Evolutionary conservation across 2,888 invertebrate species (phyloP).

Genomic region (Athrips mouffetella): DNA sequence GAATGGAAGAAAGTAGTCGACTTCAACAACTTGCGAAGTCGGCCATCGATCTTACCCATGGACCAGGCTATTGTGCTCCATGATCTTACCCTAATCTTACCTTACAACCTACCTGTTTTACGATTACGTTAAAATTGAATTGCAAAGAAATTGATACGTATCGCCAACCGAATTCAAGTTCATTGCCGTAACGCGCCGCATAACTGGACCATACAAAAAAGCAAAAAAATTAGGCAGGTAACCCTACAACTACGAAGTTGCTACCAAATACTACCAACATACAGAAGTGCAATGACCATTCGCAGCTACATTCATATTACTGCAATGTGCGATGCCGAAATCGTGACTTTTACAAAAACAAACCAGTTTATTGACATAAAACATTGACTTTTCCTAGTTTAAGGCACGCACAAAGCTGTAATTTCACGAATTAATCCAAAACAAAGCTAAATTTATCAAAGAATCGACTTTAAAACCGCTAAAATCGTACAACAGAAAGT

Average conservation of each 20-base stretch:
- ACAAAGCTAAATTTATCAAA: constrained; percentile 44
- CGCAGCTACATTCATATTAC: constrained; percentile 36
- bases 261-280: constrained; percentile 30
- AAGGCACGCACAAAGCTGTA: constrained; percentile 55
- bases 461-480: constrained; percentile 41
- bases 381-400: constrained; percentile 39
- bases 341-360: constrained; percentile 66
- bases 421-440: constrained; percentile 50
- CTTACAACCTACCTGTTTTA: no score
- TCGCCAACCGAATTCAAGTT: constrained; percentile 31
- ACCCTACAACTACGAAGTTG: constrained; percentile 43
- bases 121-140: no score
- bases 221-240: constrained; percentile 35
- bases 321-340: constrained; percentile 13
- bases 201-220: constrained; percentile 13
- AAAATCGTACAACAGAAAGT: constrained; percentile 43
- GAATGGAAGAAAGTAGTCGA: no score
- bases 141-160: not conserved
- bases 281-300: constrained; percentile 31
- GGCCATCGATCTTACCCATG: no score
- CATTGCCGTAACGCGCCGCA: constrained; percentile 30
- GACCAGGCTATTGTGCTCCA: no score
- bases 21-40: no score
- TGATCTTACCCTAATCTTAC: no score
- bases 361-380: constrained; percentile 47